Percentiles rank a stretch among this genome's conserved stretches.
phyloP scores from a whole-genome alignment of 1,140 invertebrate genomes.

The Andrena cerasifolii region DNA sequence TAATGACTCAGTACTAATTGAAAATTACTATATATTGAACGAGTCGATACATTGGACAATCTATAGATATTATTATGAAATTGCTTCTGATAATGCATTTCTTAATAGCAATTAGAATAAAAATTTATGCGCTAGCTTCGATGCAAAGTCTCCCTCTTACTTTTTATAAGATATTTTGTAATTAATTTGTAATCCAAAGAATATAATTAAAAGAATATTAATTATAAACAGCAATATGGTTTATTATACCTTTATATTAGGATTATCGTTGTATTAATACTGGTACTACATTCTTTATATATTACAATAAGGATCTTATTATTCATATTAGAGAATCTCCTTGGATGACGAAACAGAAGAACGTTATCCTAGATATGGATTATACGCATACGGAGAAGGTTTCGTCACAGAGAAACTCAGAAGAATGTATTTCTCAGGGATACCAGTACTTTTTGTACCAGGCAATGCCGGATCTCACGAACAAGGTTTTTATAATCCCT shows the following conservation, averaged over 20 bases:
- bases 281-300: constrained; percentile 2
- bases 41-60: neutral
- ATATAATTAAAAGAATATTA: neutral
- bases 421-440: constrained; percentile 90
- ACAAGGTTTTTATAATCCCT: constrained; percentile 84
- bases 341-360: constrained; percentile 84
- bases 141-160: neutral
- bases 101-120: constrained; percentile 23
- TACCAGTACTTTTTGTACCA: constrained; percentile 96
- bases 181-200: neutral
- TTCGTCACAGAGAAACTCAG: constrained; percentile 86
- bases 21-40: neutral
- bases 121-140: neutral
- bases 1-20: neutral
- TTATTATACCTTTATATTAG: neutral
- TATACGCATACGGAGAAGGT: constrained; percentile 96
- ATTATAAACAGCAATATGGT: neutral
- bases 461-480: constrained; percentile 96
- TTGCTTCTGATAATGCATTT: neutral
- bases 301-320: constrained; percentile 27
- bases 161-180: neutral
- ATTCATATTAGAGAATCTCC: constrained; percentile 85
- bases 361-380: constrained; percentile 88
- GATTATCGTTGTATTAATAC: neutral
- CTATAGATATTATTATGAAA: neutral